Evolutionary conservation across 2,113 vertebrate genomes (phyloP).

Genomic region (Dendrocopos noguchii): DNA sequence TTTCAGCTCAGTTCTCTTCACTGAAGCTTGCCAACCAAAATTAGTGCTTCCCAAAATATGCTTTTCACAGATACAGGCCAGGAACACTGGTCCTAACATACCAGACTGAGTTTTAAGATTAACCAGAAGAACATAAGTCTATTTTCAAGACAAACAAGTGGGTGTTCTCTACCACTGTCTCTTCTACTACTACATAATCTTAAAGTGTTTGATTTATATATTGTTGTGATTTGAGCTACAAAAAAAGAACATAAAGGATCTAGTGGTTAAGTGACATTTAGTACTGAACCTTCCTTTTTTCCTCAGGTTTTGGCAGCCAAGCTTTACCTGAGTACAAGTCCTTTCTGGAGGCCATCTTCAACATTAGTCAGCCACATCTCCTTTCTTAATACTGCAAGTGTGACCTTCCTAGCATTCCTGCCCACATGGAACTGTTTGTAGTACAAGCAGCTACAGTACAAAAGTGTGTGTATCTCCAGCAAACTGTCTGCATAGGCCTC

Average conservation of each 20-base stretch:
- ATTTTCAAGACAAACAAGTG: background rate
- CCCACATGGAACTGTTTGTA: background rate
- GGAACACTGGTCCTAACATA: background rate
- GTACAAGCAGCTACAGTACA: background rate
- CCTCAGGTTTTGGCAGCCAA: background rate
- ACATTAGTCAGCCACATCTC: background rate
- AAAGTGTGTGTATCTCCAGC: background rate
- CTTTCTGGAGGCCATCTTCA: background rate
- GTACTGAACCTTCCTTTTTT: background rate
- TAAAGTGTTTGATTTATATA: background rate
- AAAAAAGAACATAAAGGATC: background rate
- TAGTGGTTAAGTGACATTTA: background rate
- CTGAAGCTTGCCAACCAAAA: background rate
- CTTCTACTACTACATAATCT: background rate
- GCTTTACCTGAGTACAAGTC: background rate
- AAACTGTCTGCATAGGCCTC: background rate
- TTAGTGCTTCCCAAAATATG: background rate
- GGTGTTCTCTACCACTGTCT: background rate
- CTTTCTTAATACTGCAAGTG: background rate
- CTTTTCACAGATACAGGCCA: background rate
- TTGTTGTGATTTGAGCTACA: background rate
- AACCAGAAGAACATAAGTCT: background rate
- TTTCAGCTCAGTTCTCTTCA: background rate
- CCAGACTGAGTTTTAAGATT: background rate
- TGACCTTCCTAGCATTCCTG: background rate